Evolutionary conservation across 23 tunicate species (phyloP), one percentile per base, ranked within the genome.

Genomic region (Phallusia fumigata): DNA sequence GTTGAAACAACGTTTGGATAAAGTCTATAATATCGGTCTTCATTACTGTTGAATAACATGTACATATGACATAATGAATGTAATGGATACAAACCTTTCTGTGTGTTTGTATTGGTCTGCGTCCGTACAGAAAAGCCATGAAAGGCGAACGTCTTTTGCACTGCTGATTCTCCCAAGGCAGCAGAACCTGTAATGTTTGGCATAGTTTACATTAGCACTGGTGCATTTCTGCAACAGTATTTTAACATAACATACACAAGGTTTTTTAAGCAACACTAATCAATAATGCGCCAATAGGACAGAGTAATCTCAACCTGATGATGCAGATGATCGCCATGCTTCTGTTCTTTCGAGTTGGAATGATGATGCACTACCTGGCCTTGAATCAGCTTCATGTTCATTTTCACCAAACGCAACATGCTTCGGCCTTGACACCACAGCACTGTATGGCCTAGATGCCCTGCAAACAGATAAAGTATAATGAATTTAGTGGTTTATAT

Each of bases 241-340:
- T n/a, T n/a, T n/a, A n/a, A n/a, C n/a, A n/a, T n/a, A n/a, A n/a
- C n/a, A n/a, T n/a, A n/a, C n/a, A n/a, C n/a, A n/a, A n/a, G n/a
- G n/a, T n/a, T n/a, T n/a, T n/a, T n/a, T n/a, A n/a, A n/a, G n/a
- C n/a, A n/a, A n/a, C n/a, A n/a, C n/a, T n/a, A n/a, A n/a, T n/a
- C n/a, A n/a, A n/a, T n/a, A n/a, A n/a, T n/a, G n/a, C n/a, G n/a
- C n/a, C n/a, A n/a, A n/a, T n/a, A n/a, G n/a, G n/a, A n/a, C n/a
- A n/a, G n/a, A n/a, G n/a, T n/a, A 40, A 40, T 40, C 8, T 0
- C 74, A 36, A 35, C 81, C 83, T 21, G 97, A 92, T 0, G 97
- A 92, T 19, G 97, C 88, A 0, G 98, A 93, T 0, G 98, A 88
- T 72, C 93, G 65, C 98, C 98, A 93, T 19, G 98, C 98, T 77